phyloP scores from a whole-genome alignment of 2,113 vertebrate genomes.

The Proteles cristata region DNA sequence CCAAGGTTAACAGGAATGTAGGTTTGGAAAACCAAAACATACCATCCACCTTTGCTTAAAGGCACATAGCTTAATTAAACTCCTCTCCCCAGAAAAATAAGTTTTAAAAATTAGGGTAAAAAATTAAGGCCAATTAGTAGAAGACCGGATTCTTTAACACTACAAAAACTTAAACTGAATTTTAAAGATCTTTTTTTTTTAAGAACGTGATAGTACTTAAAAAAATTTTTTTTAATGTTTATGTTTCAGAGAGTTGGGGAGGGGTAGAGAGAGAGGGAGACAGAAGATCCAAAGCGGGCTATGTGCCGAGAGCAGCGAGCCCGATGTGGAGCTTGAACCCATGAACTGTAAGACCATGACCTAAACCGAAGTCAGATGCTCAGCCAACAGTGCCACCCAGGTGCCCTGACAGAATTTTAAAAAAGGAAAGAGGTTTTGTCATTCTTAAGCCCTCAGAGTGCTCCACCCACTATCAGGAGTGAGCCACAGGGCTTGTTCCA shows the following conservation, averaged over 20 bases:
- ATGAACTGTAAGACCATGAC: background rate
- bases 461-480: accelerated
- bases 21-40: background rate
- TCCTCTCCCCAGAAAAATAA: background rate
- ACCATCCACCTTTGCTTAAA: background rate
- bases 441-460: background rate
- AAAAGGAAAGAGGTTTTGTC: background rate
- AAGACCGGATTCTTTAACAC: background rate
- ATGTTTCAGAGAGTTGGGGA: background rate
- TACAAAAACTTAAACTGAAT: background rate
- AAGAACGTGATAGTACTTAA: background rate
- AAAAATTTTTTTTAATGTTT: background rate
- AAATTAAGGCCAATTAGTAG: background rate
- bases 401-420: background rate
- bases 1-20: accelerated
- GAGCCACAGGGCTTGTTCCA: background rate
- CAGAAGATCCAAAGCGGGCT: too few relatives aligned
- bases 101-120: background rate
- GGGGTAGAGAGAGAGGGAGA: background rate
- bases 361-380: background rate
- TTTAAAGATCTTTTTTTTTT: background rate
- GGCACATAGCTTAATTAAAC: background rate
- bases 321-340: too few relatives aligned
- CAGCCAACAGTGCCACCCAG: background rate
- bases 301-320: too few relatives aligned